phyloP scores from a whole-genome alignment of 1,140 invertebrate genomes.

The Eumeta japonica region DNA sequence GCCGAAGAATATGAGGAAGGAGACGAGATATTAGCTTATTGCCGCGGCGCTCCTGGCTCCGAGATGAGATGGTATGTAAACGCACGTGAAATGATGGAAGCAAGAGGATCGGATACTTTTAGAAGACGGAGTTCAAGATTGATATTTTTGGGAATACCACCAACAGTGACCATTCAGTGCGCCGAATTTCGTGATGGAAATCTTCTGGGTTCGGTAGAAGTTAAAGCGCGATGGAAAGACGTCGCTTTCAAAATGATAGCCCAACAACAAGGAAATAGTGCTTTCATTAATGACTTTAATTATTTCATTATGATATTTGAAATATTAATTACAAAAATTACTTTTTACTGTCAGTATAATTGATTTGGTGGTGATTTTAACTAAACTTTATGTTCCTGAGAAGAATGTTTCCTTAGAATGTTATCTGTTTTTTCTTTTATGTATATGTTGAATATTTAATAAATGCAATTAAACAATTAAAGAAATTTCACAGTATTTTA shows the following conservation, averaged over 20 bases:
- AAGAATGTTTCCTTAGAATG: no score
- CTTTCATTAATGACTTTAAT: no score
- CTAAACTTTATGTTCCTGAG: no score
- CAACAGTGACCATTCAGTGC: conserved; percentile 39
- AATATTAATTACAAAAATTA: no score
- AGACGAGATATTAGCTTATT: conserved; percentile 40
- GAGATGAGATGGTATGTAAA: conserved; percentile 48
- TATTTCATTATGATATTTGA: no score
- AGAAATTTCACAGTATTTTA: no score
- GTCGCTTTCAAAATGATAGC: conserved; percentile 18
- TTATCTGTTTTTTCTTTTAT: no score
- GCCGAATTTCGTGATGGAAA: conserved; percentile 37
- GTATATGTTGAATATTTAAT: no score
- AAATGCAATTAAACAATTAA: no score
- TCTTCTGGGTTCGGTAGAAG: conserved; percentile 32
- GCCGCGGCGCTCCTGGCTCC: conserved; percentile 30
- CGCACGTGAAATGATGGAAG: conserved; percentile 27
- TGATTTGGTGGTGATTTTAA: no score
- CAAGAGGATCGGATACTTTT: conserved; percentile 24
- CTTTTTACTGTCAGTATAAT: no score
- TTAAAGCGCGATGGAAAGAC: conserved; percentile 33
- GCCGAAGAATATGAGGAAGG: conserved; percentile 31
- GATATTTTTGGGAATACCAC: conserved; percentile 32
- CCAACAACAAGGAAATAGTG: conserved; percentile 27
- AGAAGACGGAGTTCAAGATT: conserved; percentile 28